Evolutionary conservation across 2,888 invertebrate genomes (phyloP).

Genomic region (Himalopsyche kuldschensis): DNA sequence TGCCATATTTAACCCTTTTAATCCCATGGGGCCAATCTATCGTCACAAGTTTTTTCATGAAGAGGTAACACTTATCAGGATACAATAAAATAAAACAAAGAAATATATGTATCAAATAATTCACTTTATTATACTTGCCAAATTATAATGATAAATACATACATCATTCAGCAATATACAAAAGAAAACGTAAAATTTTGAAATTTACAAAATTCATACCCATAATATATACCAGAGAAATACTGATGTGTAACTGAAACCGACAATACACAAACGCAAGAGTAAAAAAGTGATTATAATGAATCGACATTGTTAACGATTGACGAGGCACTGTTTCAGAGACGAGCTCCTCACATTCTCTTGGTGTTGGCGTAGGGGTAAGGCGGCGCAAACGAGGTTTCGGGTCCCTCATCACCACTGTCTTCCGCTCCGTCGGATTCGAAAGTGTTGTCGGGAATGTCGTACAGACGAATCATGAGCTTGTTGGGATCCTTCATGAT

Average conservation of each 20-base stretch:
- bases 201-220: not conserved
- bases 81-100: not conserved
- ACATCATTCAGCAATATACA: not conserved
- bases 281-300: constrained; percentile 12
- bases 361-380: constrained; percentile 58
- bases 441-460: constrained; percentile 98
- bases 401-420: constrained; percentile 69
- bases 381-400: constrained; percentile 55
- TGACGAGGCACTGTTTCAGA: not conserved
- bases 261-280: constrained; percentile 12
- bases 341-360: constrained; percentile 47
- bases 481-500: constrained; percentile 99
- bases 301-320: not conserved
- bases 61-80: no score
- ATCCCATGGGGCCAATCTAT: no score
- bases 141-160: not conserved
- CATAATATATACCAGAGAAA: not conserved
- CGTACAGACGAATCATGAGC: constrained; percentile 95
- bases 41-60: no score
- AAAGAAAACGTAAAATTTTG: not conserved
- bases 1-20: no score
- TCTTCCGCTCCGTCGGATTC: constrained; percentile 96
- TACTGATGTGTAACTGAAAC: not conserved
- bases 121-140: not conserved
- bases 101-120: not conserved